phyloP scores from a whole-genome alignment of 2,797 vertebrate species.

The Poecilia gillii region DNA sequence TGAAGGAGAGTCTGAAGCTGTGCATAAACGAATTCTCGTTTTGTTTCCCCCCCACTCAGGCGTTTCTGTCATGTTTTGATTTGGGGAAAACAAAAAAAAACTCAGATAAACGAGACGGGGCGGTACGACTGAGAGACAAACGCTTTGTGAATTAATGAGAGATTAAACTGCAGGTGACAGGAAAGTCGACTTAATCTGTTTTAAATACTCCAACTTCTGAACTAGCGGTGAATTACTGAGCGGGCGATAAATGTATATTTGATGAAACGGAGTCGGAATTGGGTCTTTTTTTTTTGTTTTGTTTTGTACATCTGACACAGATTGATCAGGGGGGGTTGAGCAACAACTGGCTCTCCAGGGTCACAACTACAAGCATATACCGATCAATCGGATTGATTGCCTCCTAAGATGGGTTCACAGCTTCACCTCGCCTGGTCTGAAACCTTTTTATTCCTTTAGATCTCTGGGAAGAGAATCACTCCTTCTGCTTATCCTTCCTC shows the following conservation, averaged over 20 bases:
- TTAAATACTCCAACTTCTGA: conserved; percentile 7
- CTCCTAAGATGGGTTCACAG: background rate
- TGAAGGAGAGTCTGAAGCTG: conserved; percentile 1
- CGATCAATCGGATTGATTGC: conserved; percentile 25
- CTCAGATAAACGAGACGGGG: background rate
- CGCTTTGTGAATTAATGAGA: conserved; percentile 9
- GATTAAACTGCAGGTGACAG: conserved; percentile 1
- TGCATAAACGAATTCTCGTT: conserved; percentile 13
- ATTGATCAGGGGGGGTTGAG: conserved; percentile 45
- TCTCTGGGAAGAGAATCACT: background rate
- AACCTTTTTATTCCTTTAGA: background rate
- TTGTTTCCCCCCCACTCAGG: background rate
- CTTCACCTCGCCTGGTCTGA: conserved; percentile 3
- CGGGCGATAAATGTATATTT: conserved; percentile 6
- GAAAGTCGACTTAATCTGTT: conserved; percentile 17
- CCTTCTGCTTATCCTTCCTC: conserved; percentile 1
- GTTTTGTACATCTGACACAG: conserved; percentile 6
- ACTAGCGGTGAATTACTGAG: conserved; percentile 2
- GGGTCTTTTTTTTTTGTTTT: background rate
- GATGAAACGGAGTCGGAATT: background rate
- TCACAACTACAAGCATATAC: conserved; percentile 5
- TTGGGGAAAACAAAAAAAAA: background rate
- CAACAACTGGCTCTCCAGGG: conserved; percentile 22
- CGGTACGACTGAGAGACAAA: conserved; percentile 9
- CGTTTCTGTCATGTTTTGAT: background rate